A percentile compares a stretch with the other conserved stretches of the same genome.
These are phyloP conservation scores for Drosophila stalkeri DNA, from an alignment of 2,888 invertebrate genomes.

Conservation along the genomic window DNA sequence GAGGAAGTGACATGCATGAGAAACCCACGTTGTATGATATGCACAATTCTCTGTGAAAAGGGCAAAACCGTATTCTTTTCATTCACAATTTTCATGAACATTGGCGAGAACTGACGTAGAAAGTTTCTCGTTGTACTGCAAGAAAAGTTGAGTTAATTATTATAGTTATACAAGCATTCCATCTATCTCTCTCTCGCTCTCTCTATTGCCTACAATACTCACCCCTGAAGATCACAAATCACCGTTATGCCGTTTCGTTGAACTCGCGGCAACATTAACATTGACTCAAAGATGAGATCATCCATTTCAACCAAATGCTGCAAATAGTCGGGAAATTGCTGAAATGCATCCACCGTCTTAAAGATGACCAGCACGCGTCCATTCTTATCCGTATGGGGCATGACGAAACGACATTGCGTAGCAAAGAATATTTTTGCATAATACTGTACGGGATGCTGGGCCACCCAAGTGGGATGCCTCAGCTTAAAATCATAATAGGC, in stretches of 20 bases:
- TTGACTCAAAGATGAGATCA: slow-evolving; percentile 82
- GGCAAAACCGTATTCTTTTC: slow-evolving; percentile 82
- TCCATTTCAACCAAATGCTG: slow-evolving; percentile 82
- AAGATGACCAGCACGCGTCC: slow-evolving; percentile 79
- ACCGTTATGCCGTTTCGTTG: slow-evolving; percentile 82
- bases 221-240: slow-evolving; percentile 83
- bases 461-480: slow-evolving; percentile 80
- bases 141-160: not conserved
- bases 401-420: slow-evolving; percentile 77
- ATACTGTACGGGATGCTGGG: slow-evolving; percentile 75
- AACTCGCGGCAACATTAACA: slow-evolving; percentile 79
- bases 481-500: slow-evolving; percentile 82
- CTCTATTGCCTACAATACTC: slow-evolving; percentile 16
- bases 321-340: slow-evolving; percentile 80
- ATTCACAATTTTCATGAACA: slow-evolving; percentile 77
- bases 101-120: slow-evolving; percentile 74
- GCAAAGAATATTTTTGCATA: slow-evolving; percentile 76
- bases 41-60: slow-evolving; percentile 79
- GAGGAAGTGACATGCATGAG: slow-evolving; percentile 80
- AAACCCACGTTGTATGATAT: slow-evolving; percentile 81
- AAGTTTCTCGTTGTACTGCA: slow-evolving; percentile 79
- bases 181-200: not conserved
- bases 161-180: not conserved
- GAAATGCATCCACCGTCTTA: slow-evolving; percentile 81
- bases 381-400: slow-evolving; percentile 81